phyloP scores from a whole-genome alignment of 2,888 invertebrate species.

The Apoda limacodes region DNA sequence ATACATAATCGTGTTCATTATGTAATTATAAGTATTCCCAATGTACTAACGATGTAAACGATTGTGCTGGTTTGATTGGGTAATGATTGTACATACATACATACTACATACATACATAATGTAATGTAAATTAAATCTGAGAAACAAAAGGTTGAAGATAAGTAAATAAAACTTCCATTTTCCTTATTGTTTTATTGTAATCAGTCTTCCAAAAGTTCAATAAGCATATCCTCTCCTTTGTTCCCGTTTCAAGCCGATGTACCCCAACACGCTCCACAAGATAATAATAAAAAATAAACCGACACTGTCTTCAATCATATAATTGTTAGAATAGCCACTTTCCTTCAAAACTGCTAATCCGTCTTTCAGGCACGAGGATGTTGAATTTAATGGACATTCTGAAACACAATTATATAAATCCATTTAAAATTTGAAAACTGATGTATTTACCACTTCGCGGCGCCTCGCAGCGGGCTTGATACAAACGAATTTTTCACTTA shows the following conservation, averaged over 20 bases:
- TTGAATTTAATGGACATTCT: slow-evolving; percentile 48
- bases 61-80: too few species aligned
- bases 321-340: slow-evolving; percentile 43
- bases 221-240: slow-evolving; percentile 55
- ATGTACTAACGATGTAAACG: too few species aligned
- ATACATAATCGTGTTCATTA: too few species aligned
- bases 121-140: too few species aligned
- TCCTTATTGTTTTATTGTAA: slow-evolving; percentile 13
- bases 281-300: slow-evolving; percentile 37
- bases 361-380: slow-evolving; percentile 35
- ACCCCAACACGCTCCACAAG: slow-evolving; percentile 45
- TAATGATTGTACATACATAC: too few species aligned
- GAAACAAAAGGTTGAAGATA: too few species aligned
- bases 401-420: slow-evolving; percentile 22
- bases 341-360: slow-evolving; percentile 43
- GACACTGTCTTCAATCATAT: slow-evolving; percentile 35
- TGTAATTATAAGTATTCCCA: too few species aligned
- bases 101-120: too few species aligned
- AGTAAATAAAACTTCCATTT: slow-evolving; percentile 1
- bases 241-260: slow-evolving; percentile 45
- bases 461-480: too few species aligned
- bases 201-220: slow-evolving; percentile 21
- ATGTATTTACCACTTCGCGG: too few species aligned
- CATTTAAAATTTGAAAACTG: too few species aligned
- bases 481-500: too few species aligned